Evolutionary conservation across 2,113 vertebrate species (phyloP), one percentile per base, ranked within the genome.

Genomic region (Phaetusa simplex): DNA sequence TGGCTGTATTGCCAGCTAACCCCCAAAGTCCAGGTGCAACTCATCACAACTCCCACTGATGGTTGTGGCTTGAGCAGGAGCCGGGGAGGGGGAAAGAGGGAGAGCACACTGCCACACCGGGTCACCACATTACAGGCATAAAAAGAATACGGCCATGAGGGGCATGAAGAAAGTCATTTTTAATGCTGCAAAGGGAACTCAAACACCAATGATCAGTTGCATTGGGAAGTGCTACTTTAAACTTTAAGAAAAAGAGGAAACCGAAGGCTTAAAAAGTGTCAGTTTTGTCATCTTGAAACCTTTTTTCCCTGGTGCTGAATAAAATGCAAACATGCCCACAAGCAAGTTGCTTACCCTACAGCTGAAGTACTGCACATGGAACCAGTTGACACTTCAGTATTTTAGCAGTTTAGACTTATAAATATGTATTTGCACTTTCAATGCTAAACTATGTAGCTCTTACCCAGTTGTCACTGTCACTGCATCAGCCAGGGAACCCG

Each of bases 391-490:
- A 89, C 74, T 82, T 95, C 0, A 7, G 59, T 88, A 93, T 82
- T 95, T 94, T 34, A 88, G 62, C 79, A 83, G 78, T 90, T 91
- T 90, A 91, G 74, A 70, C 84, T 92, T 86, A 95, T 82, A 91
- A 95, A 96, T 93, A 96, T 93, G 84, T 69, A 94, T 93, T 82
- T 87, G 23, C n/a, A 73, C 85, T 91, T 93, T 80, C 66, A 24
- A 3, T 0, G 8, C 59, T 82, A 76, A 95, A 66, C 71, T 49
- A 5, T 42, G 65, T 77, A 61, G 38, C 38, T 91, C 34, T 94
- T 81, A 82, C 67, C 49, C 93, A 93, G 81, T 91, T 89, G 67
- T 93, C 78, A 58, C 72, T 69, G 40, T 71, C 73, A 88, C 29
- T 58, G 40, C 45, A 78, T 53, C 67, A 76, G 15, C 32, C 38